Evolutionary conservation across 2,797 vertebrate species (phyloP).

Genomic region (Orientallactaga sibirica): DNA sequence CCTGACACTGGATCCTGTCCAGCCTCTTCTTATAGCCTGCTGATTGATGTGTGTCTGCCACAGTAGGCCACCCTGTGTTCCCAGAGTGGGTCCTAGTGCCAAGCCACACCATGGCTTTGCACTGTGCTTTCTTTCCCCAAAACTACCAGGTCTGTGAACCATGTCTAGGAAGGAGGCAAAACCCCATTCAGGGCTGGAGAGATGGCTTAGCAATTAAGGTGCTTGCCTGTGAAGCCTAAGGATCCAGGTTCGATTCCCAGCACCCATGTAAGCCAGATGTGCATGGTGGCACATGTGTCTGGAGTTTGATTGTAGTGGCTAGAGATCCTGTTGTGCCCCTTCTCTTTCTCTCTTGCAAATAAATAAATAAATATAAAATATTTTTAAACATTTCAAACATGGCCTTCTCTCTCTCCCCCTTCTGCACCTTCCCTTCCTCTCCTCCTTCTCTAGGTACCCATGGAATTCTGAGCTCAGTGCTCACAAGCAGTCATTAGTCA

Average conservation of each 20-base stretch:
- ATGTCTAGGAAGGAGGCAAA: not conserved
- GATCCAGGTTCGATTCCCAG: too few relatives aligned
- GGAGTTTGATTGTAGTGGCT: too few relatives aligned
- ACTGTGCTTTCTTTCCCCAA: not conserved
- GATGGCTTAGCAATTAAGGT: too few relatives aligned
- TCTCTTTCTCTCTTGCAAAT: too few relatives aligned
- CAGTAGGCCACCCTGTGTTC: not conserved
- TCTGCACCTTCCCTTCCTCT: not conserved
- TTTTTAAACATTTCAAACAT: too few relatives aligned
- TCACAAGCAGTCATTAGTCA: not conserved
- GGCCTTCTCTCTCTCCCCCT: not conserved
- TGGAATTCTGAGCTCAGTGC: not conserved
- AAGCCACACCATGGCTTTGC: not conserved
- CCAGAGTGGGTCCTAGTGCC: not conserved
- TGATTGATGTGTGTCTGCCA: accelerated
- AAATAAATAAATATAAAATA: too few relatives aligned
- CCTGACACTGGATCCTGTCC: not conserved
- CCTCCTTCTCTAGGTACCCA: not conserved
- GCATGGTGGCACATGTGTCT: too few relatives aligned
- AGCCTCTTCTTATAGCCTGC: not conserved
- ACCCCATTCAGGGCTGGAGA: too few relatives aligned
- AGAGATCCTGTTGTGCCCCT: too few relatives aligned
- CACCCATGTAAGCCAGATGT: too few relatives aligned
- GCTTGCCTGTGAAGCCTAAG: too few relatives aligned
- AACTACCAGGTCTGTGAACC: not conserved